These are phyloP conservation scores for Microcebus ravelobensis DNA, from an alignment of 2,113 vertebrate species.

Conservation along the genomic window DNA sequence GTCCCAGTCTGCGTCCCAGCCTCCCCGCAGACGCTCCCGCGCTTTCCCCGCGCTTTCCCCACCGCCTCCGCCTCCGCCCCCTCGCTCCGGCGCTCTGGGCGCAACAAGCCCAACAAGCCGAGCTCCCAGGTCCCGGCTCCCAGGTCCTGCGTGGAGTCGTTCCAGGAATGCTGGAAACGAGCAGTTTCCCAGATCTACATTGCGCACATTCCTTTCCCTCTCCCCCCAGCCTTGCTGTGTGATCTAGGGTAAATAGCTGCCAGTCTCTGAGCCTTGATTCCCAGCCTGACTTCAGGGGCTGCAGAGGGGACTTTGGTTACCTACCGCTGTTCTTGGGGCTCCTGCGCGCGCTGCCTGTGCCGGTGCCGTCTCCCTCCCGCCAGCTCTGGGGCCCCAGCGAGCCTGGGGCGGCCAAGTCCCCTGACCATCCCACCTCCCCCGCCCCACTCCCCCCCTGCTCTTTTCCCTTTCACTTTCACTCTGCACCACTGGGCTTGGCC, in stretches of 20 bases:
- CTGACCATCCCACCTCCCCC: background rate
- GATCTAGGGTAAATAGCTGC: background rate
- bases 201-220: background rate
- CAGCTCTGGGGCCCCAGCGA: background rate
- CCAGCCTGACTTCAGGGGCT: background rate
- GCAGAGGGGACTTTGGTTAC: background rate
- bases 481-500: background rate
- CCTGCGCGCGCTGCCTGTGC: background rate
- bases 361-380: background rate
- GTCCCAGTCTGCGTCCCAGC: background rate
- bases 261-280: background rate
- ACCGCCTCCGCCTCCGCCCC: accelerated
- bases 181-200: background rate
- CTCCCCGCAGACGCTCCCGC: too few species aligned
- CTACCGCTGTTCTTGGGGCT: background rate
- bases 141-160: background rate
- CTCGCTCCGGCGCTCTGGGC: accelerated
- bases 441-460: background rate
- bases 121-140: background rate
- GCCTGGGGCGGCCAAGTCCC: background rate
- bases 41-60: background rate
- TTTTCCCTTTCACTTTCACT: slow-evolving; percentile 75
- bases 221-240: background rate
- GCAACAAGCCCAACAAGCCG: background rate
- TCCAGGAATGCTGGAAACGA: background rate